Conservation (phyloP, 2,113 vertebrate genomes). For the Pachyramphus minor region DNA sequence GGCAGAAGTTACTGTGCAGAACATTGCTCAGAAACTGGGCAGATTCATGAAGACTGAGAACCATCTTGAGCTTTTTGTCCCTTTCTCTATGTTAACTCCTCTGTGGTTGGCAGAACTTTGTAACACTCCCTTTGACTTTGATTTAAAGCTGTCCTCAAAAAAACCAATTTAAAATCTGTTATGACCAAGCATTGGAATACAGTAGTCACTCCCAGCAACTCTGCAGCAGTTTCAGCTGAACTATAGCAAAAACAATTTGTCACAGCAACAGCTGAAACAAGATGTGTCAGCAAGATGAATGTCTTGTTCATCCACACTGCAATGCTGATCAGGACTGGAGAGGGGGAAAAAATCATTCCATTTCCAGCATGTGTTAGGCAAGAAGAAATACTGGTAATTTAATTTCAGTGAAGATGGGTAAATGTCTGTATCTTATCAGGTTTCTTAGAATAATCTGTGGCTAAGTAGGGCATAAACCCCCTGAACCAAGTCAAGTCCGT, state of each 20-base stretch:
- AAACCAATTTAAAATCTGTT: not conserved
- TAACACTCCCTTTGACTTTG: not conserved
- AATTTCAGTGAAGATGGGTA: not conserved
- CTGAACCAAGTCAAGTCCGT: not conserved
- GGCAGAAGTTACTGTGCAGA: not conserved
- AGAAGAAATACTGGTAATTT: not conserved
- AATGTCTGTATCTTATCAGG: not conserved
- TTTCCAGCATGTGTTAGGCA: not conserved
- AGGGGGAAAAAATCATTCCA: no score
- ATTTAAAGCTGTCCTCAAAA: not conserved
- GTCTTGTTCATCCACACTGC: not conserved
- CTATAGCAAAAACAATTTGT: constrained; percentile 52
- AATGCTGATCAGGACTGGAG: not conserved
- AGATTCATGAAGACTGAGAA: not conserved
- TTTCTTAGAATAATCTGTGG: not conserved
- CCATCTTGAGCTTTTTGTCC: not conserved
- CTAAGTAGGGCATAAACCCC: not conserved
- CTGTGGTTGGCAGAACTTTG: not conserved
- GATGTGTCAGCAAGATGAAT: constrained; percentile 51
- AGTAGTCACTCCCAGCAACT: not conserved
- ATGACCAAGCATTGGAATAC: not conserved
- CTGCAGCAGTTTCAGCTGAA: constrained; percentile 5
- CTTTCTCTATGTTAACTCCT: fast-evolving
- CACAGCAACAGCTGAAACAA: constrained; percentile 66
- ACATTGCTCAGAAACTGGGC: not conserved